Conservation (phyloP, 1,140 invertebrate genomes). For the Vanessa atalanta region DNA sequence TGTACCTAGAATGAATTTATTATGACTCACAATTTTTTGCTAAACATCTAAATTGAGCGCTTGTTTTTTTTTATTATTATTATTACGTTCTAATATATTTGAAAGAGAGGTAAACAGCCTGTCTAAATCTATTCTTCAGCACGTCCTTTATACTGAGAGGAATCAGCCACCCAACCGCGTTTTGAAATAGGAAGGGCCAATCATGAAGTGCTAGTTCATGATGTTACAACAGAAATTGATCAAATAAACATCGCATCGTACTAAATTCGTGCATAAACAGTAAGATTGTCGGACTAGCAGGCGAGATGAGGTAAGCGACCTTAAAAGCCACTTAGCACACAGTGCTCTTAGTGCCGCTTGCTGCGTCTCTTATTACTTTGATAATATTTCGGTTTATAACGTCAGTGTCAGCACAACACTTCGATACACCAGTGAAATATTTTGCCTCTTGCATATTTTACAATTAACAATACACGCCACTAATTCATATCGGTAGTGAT, state of each 20-base stretch:
- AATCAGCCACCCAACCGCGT: not conserved
- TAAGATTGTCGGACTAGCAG: conserved; percentile 54
- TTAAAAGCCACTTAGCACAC: conserved; percentile 77
- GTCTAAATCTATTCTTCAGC: not conserved
- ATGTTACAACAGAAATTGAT: conserved; percentile 47
- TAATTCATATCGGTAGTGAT: too few relatives aligned
- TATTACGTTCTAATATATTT: conserved; percentile 44
- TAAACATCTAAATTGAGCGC: conserved; percentile 38
- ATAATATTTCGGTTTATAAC: conserved; percentile 68
- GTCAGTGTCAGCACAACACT: conserved; percentile 37
- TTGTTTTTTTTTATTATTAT: conserved; percentile 30
- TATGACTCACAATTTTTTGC: conserved; percentile 60
- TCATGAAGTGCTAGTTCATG: conserved; percentile 13
- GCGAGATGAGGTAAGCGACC: conserved; percentile 77
- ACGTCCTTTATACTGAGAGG: not conserved
- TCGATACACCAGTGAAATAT: conserved; percentile 3
- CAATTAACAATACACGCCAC: not conserved
- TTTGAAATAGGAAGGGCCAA: conserved; percentile 3
- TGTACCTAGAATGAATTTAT: conserved; percentile 51
- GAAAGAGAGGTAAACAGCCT: conserved; percentile 27
- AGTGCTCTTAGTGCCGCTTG: conserved; percentile 57
- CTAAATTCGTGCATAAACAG: conserved; percentile 67
- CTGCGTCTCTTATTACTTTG: conserved; percentile 72
- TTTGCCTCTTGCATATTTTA: not conserved
- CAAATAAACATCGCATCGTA: conserved; percentile 57